Evolutionary conservation across 2,797 vertebrate genomes (phyloP).

Genomic region (Neostethus bicornis): DNA sequence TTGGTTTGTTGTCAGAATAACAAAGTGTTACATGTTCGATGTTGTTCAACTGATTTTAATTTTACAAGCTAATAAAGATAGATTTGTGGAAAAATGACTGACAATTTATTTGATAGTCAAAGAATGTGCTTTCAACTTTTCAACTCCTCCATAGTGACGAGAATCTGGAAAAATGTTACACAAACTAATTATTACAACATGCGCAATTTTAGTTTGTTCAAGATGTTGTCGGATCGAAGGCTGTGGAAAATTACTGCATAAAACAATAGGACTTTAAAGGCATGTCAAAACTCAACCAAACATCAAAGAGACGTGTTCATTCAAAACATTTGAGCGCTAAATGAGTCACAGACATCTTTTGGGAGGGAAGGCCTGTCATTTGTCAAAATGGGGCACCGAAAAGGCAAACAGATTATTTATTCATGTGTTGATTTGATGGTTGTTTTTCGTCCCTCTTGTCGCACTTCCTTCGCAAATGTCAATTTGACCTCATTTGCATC

Average conservation of each 20-base stretch:
- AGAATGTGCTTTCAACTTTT: neutral
- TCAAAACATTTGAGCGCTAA: conserved; percentile 55
- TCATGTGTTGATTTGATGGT: conserved; percentile 66
- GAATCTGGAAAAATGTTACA: conserved; percentile 13
- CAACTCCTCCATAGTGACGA: neutral
- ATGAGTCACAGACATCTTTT: conserved; percentile 62
- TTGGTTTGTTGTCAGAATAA: neutral
- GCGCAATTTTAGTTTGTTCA: conserved; percentile 28
- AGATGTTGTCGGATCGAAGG: conserved; percentile 36
- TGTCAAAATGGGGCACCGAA: conserved; percentile 65
- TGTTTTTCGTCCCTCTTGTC: conserved; percentile 68
- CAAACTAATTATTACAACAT: conserved; percentile 23
- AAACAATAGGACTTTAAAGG: conserved; percentile 54
- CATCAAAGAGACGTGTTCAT: conserved; percentile 60
- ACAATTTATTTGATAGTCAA: neutral
- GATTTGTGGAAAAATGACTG: neutral
- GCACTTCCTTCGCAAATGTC: conserved; percentile 67
- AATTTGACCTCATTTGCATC: conserved; percentile 59
- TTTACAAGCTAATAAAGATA: too few relatives aligned
- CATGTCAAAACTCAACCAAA: conserved; percentile 41
- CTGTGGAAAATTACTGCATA: conserved; percentile 35
- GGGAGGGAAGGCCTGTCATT: conserved; percentile 54
- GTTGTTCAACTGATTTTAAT: neutral
- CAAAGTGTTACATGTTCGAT: neutral
- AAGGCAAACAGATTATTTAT: conserved; percentile 73